Percentiles rank a stretch among this genome's conserved stretches.
phyloP scores from a whole-genome alignment of 2,113 vertebrate genomes.

The Lanius ludovicianus region DNA sequence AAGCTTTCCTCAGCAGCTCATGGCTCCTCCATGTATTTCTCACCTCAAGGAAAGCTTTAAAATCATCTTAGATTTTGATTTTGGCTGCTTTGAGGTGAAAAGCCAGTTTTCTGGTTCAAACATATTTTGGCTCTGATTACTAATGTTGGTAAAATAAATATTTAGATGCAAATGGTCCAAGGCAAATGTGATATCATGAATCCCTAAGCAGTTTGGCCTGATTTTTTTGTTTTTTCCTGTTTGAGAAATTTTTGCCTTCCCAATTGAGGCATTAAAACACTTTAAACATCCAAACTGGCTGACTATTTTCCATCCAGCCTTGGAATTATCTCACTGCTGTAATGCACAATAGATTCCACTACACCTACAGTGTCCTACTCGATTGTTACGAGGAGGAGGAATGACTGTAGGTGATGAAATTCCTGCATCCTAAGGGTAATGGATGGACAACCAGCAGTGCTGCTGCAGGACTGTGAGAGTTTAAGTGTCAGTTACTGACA shows the following conservation, averaged over 20 bases:
- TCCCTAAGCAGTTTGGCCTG: background rate
- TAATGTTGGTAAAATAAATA: background rate
- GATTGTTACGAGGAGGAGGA: rapidly evolving
- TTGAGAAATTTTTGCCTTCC: background rate
- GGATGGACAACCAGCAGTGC: background rate
- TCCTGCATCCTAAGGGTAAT: background rate
- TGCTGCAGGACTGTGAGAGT: rapidly evolving
- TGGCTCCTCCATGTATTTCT: background rate
- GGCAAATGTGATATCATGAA: background rate
- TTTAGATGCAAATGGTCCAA: background rate
- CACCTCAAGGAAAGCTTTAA: background rate
- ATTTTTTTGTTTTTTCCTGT: background rate
- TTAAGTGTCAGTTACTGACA: background rate
- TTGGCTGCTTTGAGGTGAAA: background rate
- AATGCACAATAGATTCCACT: background rate
- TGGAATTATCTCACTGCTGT: background rate
- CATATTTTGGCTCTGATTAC: background rate
- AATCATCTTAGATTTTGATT: background rate
- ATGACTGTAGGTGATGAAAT: background rate
- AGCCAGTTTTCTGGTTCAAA: background rate
- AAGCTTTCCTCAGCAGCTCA: background rate
- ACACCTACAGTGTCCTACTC: background rate
- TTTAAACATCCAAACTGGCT: background rate
- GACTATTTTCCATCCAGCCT: background rate
- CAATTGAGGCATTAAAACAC: background rate